Base-by-base conservation (phyloP, 2,888 invertebrate genomes). In the Brachylomia viminalis region DNA sequence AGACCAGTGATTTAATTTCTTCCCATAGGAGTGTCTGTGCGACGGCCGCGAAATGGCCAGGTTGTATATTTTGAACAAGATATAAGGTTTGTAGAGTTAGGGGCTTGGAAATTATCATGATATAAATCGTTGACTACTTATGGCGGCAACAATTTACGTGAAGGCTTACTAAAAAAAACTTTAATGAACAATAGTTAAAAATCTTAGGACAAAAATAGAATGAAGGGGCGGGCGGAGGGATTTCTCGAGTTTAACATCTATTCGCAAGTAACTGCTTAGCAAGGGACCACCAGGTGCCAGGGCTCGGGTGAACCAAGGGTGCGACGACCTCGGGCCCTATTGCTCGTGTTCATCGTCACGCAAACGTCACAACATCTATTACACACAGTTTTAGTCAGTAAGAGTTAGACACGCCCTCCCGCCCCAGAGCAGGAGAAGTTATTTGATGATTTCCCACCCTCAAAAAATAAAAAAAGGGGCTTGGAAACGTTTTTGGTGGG, bases 241-340 rank as follows among this genome's bases (percentile, higher is more conserved):
- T 92, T 92, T 90, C 89, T 93, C 90, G 88, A 85, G 88, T 86
- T 85, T 89, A 93, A 93, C 95, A 96, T 96, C 95, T 96, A 95
- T 95, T 95, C 87, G 92, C 90, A 88, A 93, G 94, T 92, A 89
- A 91, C 88, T 88, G 87, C 89, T 89, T 88, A 89, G 85, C 85
- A 84, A 85, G 93, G 94, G 93, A 92, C 92, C 91, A 92, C 96
- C 96, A 96, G 96, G 96, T 96, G 95, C 91, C 91, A 92, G 93
- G 92, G 91, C 92, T 91, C 90, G 90, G 92, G 93, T 93, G 94
- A 92, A 90, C 89, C 90, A 89, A 95, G 95, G 95, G 95, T 94
- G 95, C 95, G 94, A 92, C 95, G 95, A 96, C 96, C 96, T 92
- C 94, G 92, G 89, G 85, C 94, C 93, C 94, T 92, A 93, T 90